Base-by-base conservation (phyloP, 2,797 vertebrate genomes). In the Enteromius treurensis region DNA sequence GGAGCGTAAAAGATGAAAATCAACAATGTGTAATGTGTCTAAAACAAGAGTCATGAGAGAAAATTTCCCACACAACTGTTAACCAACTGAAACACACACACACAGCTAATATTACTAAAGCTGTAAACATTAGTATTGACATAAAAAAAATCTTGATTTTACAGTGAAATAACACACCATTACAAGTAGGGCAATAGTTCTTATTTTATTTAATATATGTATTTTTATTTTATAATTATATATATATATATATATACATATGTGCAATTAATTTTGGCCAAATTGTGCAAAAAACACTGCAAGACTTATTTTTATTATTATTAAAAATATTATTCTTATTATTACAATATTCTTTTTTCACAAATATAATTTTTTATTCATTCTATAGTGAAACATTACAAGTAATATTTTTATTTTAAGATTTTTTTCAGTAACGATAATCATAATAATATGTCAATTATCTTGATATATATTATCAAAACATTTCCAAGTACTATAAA, bases 21-120 rank as follows among this genome's bases (percentile, higher is more conserved):
- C 45, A 81, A 81, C 60, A 74, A 81, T 40, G 42, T 26, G 21
- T 65, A 65, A 64, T 81, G 58, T 65, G 26, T 51, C 42, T 51
- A 40, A 81, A 74, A 60, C 32, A 26, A 69, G 49, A 40, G 29
- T n/a, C 58, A 51, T 23, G 10, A 64, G 69, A 64, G 55, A 64
- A 64, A 5, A 13, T 32, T 8, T 64, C 14, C 26, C 26, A 49
- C 17, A 13, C 9, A 19, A 23, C 0, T 0, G 26, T 51, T 32
- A 73, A 10, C 8, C 26, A 21, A 21, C 70, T 21, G 4, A 51
- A 51, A 51, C 47, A 73, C 70, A 53, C 29, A 34, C 45, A 47
- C 45, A 47, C 45, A 47, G 47, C 2, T 34, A 21, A 32, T 1
- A 49, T 23, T 15, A 70, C 13, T 47, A 15, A 26, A 45, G 13